Evolutionary conservation across 2,113 vertebrate genomes (phyloP).

Genomic region (Sebastes schlegelii): DNA sequence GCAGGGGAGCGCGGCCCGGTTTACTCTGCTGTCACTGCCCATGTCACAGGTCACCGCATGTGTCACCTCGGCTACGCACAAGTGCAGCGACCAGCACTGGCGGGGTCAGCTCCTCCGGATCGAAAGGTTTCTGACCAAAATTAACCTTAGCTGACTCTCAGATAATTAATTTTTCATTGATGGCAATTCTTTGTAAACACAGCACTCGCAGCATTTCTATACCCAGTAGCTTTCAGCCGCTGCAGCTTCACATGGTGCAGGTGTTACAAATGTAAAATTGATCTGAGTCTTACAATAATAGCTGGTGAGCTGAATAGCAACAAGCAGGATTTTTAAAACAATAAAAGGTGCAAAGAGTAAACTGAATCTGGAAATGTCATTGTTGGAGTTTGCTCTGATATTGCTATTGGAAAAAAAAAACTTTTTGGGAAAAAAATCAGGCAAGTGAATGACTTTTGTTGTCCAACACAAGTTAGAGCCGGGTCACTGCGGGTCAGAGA

Average conservation of each 20-base stretch:
- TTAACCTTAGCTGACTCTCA: slow-evolving; percentile 92
- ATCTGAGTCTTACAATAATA: background rate
- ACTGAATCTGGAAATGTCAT: background rate
- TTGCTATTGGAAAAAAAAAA: background rate
- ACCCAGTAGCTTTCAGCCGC: slow-evolving; percentile 8
- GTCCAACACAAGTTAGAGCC: slow-evolving; percentile 49
- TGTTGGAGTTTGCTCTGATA: slow-evolving; percentile 1
- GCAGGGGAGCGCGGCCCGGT: slow-evolving; percentile 72
- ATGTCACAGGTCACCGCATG: slow-evolving; percentile 91
- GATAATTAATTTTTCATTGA: slow-evolving; percentile 96
- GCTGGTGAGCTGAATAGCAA: background rate
- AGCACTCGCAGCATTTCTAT: slow-evolving; percentile 35
- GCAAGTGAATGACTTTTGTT: slow-evolving; percentile 49
- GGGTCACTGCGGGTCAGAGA: slow-evolving; percentile 69
- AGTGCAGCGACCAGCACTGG: slow-evolving; percentile 84
- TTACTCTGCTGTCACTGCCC: slow-evolving; percentile 88
- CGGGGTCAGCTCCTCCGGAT: slow-evolving; percentile 90
- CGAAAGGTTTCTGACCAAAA: slow-evolving; percentile 94
- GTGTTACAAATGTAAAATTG: background rate
- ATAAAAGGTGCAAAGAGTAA: slow-evolving; percentile 1
- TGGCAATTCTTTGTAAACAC: slow-evolving; percentile 82
- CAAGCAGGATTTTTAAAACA: background rate
- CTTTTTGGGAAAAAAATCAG: background rate
- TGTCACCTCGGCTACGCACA: slow-evolving; percentile 88
- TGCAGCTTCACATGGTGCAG: slow-evolving; percentile 9